A percentile compares a stretch with the other conserved stretches of the same genome.
Conservation (phyloP, 2,113 vertebrate genomes). For the Chaetops frenatus region DNA sequence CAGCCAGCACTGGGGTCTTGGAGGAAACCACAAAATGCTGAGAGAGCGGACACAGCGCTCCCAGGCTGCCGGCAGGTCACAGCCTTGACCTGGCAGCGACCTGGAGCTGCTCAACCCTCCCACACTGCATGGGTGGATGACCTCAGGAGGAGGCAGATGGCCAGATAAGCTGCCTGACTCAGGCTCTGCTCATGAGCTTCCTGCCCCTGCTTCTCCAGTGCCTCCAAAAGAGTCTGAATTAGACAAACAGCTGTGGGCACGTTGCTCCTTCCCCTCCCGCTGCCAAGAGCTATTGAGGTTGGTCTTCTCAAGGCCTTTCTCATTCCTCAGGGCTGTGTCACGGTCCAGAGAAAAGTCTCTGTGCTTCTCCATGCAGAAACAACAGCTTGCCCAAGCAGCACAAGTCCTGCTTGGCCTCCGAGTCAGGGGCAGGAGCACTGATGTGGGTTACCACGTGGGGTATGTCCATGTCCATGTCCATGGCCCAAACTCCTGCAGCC, state of each 20-base stretch:
- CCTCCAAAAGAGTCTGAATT: background rate
- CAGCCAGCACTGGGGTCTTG: background rate
- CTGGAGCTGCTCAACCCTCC: background rate
- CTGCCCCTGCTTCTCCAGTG: background rate
- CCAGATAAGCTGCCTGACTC: constrained; percentile 16
- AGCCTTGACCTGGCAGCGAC: background rate
- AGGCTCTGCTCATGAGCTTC: background rate
- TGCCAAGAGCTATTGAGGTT: background rate
- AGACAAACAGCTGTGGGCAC: background rate
- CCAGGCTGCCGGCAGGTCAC: background rate
- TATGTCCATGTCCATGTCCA: background rate
- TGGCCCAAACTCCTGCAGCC: background rate
- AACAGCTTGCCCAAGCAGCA: background rate
- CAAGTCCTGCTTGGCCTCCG: fast-evolving
- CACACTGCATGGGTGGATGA: background rate
- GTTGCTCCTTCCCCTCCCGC: background rate
- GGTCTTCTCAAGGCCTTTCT: background rate
- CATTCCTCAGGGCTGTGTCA: background rate
- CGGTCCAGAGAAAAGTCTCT: background rate
- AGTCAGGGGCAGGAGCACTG: background rate
- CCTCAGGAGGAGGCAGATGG: background rate
- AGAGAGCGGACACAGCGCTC: fast-evolving
- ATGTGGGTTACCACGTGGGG: fast-evolving
- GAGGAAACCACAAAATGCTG: fast-evolving
- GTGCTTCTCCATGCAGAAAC: background rate